These are phyloP conservation scores for Lindbergichthys nudifrons DNA, from an alignment of 2,797 vertebrate species.

Conservation along the genomic window DNA sequence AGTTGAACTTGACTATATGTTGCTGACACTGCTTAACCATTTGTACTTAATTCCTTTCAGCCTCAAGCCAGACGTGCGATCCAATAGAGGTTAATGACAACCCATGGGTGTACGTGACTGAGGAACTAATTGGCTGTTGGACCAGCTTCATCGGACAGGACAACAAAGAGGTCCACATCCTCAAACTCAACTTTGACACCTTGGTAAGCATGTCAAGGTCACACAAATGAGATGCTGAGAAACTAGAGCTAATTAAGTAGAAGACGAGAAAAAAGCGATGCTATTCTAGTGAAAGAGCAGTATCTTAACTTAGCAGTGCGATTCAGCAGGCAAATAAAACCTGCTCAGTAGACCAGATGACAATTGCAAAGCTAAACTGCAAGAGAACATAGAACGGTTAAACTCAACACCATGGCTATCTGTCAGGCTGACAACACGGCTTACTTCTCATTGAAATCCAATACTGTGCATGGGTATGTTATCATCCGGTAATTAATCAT, in stretches of 20 bases:
- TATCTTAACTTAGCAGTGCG: not conserved
- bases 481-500: slow-evolving; percentile 40
- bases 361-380: not conserved
- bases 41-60: slow-evolving; percentile 68
- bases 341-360: not conserved
- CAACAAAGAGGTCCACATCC: slow-evolving; percentile 81
- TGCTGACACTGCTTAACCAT: slow-evolving; percentile 44
- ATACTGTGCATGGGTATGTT: slow-evolving; percentile 12
- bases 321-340: slow-evolving; percentile 10
- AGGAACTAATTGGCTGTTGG: slow-evolving; percentile 76
- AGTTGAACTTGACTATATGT: slow-evolving; percentile 14
- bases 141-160: slow-evolving; percentile 67
- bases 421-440: slow-evolving; percentile 28
- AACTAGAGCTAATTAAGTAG: slow-evolving; percentile 9
- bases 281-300: not conserved
- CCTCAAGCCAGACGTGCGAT: slow-evolving; percentile 68
- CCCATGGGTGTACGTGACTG: slow-evolving; percentile 59
- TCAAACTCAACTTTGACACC: slow-evolving; percentile 61
- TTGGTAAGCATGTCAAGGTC: slow-evolving; percentile 60
- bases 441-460: slow-evolving; percentile 38
- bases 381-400: not conserved
- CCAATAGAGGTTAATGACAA: slow-evolving; percentile 25
- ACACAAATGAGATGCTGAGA: slow-evolving; percentile 8
- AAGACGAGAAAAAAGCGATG: not conserved
- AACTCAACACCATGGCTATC: slow-evolving; percentile 12